Evolutionary conservation across 1,140 invertebrate genomes (phyloP).

Genomic region (Heterodera schachtii): DNA sequence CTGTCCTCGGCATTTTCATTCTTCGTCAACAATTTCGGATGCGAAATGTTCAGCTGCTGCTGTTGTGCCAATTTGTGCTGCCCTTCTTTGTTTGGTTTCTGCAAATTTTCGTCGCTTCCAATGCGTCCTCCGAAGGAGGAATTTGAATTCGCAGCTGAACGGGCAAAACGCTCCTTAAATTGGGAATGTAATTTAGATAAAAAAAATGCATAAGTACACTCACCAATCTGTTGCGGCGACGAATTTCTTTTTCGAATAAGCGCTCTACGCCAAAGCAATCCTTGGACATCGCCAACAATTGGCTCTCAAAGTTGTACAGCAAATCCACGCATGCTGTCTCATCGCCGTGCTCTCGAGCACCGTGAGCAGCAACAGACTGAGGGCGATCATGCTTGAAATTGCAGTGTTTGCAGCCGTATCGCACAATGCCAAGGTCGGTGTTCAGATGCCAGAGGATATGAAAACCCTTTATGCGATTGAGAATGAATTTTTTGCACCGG

Average conservation of each 20-base stretch:
- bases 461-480: slow-evolving; percentile 56
- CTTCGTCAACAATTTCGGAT: background rate
- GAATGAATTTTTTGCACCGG: slow-evolving; percentile 53
- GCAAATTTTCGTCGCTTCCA: slow-evolving; percentile 17
- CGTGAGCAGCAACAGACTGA: slow-evolving; percentile 57
- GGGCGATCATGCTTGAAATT: slow-evolving; percentile 58
- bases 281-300: slow-evolving; percentile 60
- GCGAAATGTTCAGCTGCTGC: background rate
- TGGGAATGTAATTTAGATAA: background rate
- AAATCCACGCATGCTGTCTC: slow-evolving; percentile 51
- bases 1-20: slow-evolving; percentile 3
- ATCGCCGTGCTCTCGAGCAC: slow-evolving; percentile 53
- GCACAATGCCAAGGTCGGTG: slow-evolving; percentile 61
- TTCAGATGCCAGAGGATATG: slow-evolving; percentile 61
- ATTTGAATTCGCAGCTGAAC: background rate
- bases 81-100: background rate
- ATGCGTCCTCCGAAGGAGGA: background rate
- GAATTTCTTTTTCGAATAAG: slow-evolving; percentile 50
- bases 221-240: slow-evolving; percentile 33
- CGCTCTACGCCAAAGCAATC: slow-evolving; percentile 59
- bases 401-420: slow-evolving; percentile 58
- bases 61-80: background rate
- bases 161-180: slow-evolving; percentile 5
- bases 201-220: background rate
- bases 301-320: slow-evolving; percentile 56